A percentile compares a stretch with the other conserved stretches of the same genome.
These are phyloP conservation scores for Sphenodon punctatus DNA, from an alignment of 2,797 vertebrate genomes.

Conservation along the genomic window DNA sequence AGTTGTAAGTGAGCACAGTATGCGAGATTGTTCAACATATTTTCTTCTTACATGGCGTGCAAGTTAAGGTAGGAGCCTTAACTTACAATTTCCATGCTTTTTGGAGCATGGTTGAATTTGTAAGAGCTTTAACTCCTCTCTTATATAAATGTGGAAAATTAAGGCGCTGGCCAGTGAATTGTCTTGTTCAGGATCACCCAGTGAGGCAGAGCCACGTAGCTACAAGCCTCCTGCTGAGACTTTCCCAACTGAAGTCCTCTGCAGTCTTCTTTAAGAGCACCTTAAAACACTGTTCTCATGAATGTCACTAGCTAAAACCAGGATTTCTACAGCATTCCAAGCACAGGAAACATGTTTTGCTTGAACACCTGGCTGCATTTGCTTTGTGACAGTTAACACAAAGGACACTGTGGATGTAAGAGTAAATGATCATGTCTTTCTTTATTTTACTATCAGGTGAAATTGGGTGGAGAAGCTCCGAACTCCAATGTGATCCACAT, in stretches of 20 bases:
- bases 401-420: neutral
- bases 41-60: no score
- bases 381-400: neutral
- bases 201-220: neutral
- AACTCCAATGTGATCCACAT: conserved; percentile 94
- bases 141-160: neutral
- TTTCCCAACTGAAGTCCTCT: no score
- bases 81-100: no score
- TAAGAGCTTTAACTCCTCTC: no score
- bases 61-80: no score
- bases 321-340: neutral
- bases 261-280: no score
- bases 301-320: conserved; percentile 11
- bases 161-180: neutral
- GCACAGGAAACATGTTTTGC: neutral
- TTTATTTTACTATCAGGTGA: conserved; percentile 82
- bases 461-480: conserved; percentile 91
- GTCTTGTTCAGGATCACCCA: neutral
- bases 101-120: no score
- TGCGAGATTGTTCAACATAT: no score
- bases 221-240: no score
- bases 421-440: conserved; percentile 38
- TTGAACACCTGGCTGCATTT: neutral
- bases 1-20: no score
- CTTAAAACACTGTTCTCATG: no score